Conservation (phyloP, 2,888 invertebrate species). For the Colostygia pectinataria region DNA sequence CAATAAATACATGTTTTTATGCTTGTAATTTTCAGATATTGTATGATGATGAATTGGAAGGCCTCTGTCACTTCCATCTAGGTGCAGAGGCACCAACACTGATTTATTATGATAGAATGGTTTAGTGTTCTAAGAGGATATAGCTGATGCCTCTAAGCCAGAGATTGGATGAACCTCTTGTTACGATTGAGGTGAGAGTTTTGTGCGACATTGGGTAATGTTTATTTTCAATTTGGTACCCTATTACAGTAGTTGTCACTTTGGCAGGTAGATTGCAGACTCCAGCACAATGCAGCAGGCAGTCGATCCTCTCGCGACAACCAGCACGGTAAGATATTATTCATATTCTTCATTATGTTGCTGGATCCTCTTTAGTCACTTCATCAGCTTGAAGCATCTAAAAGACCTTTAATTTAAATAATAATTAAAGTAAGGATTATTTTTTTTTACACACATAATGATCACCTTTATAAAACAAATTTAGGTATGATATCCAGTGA, state of each 20-base stretch:
- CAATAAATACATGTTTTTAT: too few relatives aligned
- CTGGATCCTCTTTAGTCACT: too few relatives aligned
- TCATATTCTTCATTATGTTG: too few relatives aligned
- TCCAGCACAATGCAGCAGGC: slow-evolving; percentile 84
- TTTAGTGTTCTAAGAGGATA: slow-evolving; percentile 75
- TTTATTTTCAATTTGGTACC: slow-evolving; percentile 20
- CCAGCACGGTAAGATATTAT: slow-evolving; percentile 81
- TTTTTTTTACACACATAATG: too few relatives aligned
- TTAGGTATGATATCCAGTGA: not conserved
- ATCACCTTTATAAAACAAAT: too few relatives aligned
- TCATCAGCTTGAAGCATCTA: too few relatives aligned
- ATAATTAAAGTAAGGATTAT: too few relatives aligned
- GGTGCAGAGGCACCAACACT: slow-evolving; percentile 74
- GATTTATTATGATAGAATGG: slow-evolving; percentile 78
- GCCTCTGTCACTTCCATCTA: slow-evolving; percentile 61
- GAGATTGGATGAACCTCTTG: slow-evolving; percentile 82
- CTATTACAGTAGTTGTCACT: slow-evolving; percentile 64
- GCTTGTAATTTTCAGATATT: slow-evolving; percentile 58
- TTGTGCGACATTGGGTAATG: slow-evolving; percentile 31
- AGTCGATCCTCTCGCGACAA: slow-evolving; percentile 80
- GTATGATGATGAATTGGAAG: slow-evolving; percentile 63
- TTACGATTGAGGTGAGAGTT: slow-evolving; percentile 81
- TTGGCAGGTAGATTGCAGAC: slow-evolving; percentile 83
- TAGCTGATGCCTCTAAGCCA: slow-evolving; percentile 84
- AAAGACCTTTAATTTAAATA: too few relatives aligned